phyloP scores from a whole-genome alignment of 2,888 invertebrate species.

The Erebia palarica region DNA sequence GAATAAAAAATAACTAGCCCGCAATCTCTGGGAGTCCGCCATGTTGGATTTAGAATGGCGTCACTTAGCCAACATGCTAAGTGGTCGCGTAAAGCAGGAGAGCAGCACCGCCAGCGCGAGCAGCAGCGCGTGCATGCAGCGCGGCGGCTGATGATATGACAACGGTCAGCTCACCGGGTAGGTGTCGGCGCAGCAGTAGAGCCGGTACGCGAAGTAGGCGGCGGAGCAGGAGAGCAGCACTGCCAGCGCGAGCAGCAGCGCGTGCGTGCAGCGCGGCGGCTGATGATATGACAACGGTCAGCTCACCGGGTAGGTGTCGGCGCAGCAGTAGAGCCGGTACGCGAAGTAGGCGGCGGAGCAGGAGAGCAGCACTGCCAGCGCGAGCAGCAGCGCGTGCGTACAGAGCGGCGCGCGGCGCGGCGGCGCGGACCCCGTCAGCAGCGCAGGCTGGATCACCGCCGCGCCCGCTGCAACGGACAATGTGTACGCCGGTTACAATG shows the following conservation, averaged over 20 bases:
- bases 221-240: slow-evolving; percentile 57
- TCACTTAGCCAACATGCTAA: no score
- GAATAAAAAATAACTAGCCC: no score
- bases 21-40: no score
- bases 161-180: slow-evolving; percentile 3
- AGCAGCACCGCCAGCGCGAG: slow-evolving; percentile 50
- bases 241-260: slow-evolving; percentile 46
- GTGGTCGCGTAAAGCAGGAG: no score
- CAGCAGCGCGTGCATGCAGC: slow-evolving; percentile 45
- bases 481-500: no score
- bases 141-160: no score
- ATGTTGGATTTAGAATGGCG: no score
- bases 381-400: slow-evolving; percentile 46
- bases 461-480: slow-evolving; percentile 43
- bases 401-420: slow-evolving; percentile 38
- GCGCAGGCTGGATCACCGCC: slow-evolving; percentile 71
- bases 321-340: slow-evolving; percentile 43
- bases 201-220: slow-evolving; percentile 50
- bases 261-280: slow-evolving; percentile 35
- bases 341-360: slow-evolving; percentile 55
- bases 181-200: slow-evolving; percentile 40
- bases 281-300: no score
- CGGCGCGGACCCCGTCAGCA: slow-evolving; percentile 57
- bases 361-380: slow-evolving; percentile 51
- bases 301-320: slow-evolving; percentile 34